Evolutionary conservation across 2,888 invertebrate species (phyloP), one percentile per base, ranked within the genome.

Genomic region (Nemapogon koenigi): DNA sequence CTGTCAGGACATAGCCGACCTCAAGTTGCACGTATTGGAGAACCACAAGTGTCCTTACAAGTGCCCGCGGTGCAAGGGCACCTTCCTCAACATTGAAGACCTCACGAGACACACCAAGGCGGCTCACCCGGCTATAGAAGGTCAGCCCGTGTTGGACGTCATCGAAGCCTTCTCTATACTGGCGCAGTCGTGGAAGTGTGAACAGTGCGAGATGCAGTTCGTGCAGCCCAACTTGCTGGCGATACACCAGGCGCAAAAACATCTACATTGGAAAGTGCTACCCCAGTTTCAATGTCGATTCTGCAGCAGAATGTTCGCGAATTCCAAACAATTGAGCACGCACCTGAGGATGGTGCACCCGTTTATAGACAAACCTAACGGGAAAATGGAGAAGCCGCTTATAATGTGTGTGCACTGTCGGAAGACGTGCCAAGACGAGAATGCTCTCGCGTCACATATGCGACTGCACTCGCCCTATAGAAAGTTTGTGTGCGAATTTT

Each of bases 131-230:
- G 65, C 72, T 39, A 59, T 71, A 0, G 70, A 69, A 47, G 68
- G 68, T 0, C 63, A 71, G 35, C 66, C 69, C 0, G 71, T 76
- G 2, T 45, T 78, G 25, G 66, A 73, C 38, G 72, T 73, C 2
- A 46, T 78, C 0, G 70, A 73, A 52, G 75, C 76, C 0, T 75
- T 75, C 39, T 70, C 72, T 0, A 67, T 63, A 43, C 44, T 78
- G 22, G 65, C 72, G 0, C 62, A 69, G 44, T 72, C 72, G n/a
- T 78, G 78, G 78, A 78, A 75, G 44, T 78, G 78, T 35, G 71
- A 73, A n/a, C 72, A 70, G 30, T 78, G 78, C 32, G 64, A 64
- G 1, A 37, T 67, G 7, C 76, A 78, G 40, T 76, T 76, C 35
- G 64, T 71, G 69, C 73, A 43, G 69, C 73, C 39, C 3, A 17